Percentiles rank a stretch among this genome's conserved stretches.
Evolutionary conservation across 2,797 vertebrate genomes (phyloP).

Genomic region (Syngnathus acus): DNA sequence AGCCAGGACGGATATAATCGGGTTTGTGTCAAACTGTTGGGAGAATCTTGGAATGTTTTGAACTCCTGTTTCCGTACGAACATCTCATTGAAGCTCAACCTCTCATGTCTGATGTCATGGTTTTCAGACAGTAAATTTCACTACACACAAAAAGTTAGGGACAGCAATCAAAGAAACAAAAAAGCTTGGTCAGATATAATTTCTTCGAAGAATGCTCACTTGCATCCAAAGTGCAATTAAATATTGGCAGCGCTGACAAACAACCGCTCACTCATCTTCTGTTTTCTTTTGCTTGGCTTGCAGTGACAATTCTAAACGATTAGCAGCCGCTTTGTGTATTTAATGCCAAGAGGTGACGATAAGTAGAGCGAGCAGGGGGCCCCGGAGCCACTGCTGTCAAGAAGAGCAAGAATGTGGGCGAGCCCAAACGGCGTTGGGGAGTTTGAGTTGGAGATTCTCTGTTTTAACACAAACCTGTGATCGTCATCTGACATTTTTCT

Average conservation of each 20-base stretch:
- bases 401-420: background rate
- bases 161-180: too few relatives aligned
- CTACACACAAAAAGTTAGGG: background rate
- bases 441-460: background rate
- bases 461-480: background rate
- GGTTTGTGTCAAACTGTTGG: background rate
- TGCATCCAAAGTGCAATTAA: background rate
- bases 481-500: background rate
- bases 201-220: background rate
- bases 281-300: conserved; percentile 25
- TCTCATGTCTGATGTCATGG: background rate
- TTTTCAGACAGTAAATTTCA: background rate
- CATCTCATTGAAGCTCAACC: too few relatives aligned
- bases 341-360: conserved; percentile 10
- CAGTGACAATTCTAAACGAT: conserved; percentile 24
- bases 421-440: background rate
- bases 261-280: conserved; percentile 6
- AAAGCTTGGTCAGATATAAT: too few relatives aligned
- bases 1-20: background rate
- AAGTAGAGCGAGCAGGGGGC: conserved; percentile 11
- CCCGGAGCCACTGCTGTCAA: background rate
- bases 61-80: background rate
- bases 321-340: conserved; percentile 16
- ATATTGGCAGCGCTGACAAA: background rate
- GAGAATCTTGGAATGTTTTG: background rate